Evolutionary conservation across 2,797 vertebrate genomes (phyloP), one percentile per base, ranked within the genome.

Genomic region (Galagoides demidoff): DNA sequence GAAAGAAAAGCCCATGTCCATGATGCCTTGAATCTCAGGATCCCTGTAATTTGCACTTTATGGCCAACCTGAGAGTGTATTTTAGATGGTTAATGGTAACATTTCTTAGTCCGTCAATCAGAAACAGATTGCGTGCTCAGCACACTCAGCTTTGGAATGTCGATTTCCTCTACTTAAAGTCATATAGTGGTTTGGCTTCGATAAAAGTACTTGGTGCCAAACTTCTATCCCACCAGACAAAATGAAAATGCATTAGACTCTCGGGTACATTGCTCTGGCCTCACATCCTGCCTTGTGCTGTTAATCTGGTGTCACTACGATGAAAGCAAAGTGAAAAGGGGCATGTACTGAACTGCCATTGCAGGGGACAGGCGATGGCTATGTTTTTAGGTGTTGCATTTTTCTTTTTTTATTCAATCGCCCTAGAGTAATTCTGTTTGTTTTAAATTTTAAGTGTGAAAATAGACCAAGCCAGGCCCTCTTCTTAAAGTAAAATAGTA

Each of bases 221-320:
- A 97, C 98, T 98, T 98, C 97, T 93, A 97, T 97, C 97, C 84
- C 90, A 97, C 95, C 96, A 98, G 98, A 98, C 97, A 98, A 98
- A 98, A 98, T 96, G 98, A 98, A 98, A 98, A 97, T 64, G 93
- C 97, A 94, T 95, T 98, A 98, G 97, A 74, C 0, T 96, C 95
- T 98, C 96, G 98, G 97, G 98, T 96, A 96, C 76, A 43, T 95
- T 92, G 97, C 96, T 97, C 98, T 98, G 98, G 98, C 97, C 98
- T 96, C 73, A 96, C 86, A 70, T 77, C 98, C 96, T 93, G 94
- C 96, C 98, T 97, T 97, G 97, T 97, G 96, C 94, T 85, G 90
- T 96, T 97, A 98, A 97, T 96, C 93, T 92, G 97, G 96, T 73
- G 94, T 98, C 97, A 98, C 81, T 97, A 43, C 76, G 96, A 96